Evolutionary conservation across 2,113 vertebrate genomes (phyloP).

Genomic region (Mormyrus iriodes): DNA sequence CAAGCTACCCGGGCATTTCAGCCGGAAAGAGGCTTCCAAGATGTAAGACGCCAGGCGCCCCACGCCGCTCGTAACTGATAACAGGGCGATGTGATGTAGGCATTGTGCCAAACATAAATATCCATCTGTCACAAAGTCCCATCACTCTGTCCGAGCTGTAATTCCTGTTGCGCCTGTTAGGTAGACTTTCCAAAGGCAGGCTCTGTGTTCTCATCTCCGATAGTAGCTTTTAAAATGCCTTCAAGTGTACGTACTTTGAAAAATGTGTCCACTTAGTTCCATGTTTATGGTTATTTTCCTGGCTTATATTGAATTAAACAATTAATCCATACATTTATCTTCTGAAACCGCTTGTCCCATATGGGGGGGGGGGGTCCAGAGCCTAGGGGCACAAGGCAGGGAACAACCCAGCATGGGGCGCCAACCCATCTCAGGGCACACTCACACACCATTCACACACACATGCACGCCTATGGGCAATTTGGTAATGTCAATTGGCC

Average conservation of each 20-base stretch:
- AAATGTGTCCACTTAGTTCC: not conserved
- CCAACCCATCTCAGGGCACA: no score
- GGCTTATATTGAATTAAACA: not conserved
- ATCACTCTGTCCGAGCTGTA: not conserved
- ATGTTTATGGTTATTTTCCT: not conserved
- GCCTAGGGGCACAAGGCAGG: no score
- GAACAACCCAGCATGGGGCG: no score
- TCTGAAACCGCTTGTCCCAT: no score
- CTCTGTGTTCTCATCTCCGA: not conserved
- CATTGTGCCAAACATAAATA: not conserved
- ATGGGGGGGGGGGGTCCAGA: no score
- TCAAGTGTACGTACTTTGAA: not conserved
- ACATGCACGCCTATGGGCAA: no score
- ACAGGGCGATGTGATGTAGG: not conserved
- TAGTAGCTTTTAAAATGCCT: not conserved
- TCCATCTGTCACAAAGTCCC: not conserved
- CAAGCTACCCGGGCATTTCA: constrained; percentile 40
- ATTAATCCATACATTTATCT: not conserved
- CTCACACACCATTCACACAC: no score
- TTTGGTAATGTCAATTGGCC: no score
- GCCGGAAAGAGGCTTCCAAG: not conserved
- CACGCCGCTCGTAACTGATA: not conserved
- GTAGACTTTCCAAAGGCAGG: not conserved
- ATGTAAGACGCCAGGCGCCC: not conserved
- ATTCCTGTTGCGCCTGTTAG: not conserved